Evolutionary conservation across 53 echinoderm and acorn worm genomes (phyloP).

Genomic region (Hippasteria phrygiana): DNA sequence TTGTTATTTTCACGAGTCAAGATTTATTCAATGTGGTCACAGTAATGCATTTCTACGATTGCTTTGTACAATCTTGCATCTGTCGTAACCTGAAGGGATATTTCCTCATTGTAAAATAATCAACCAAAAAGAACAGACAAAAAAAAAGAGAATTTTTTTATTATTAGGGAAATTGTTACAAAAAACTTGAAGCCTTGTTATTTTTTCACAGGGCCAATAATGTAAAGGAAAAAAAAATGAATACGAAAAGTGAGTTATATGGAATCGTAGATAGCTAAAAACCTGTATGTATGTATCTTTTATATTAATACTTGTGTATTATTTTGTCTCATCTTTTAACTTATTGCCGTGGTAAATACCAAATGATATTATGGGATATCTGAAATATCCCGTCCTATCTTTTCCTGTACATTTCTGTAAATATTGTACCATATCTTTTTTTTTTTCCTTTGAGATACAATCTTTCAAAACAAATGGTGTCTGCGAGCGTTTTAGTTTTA

Average conservation of each 20-base stretch:
- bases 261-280: constrained; percentile 40
- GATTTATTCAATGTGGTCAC: neutral
- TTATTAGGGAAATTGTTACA: constrained; percentile 24
- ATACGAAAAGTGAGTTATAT: constrained; percentile 23
- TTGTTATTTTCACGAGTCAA: too few relatives aligned
- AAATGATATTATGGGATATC: constrained; percentile 16
- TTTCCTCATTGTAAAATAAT: neutral
- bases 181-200: constrained; percentile 47
- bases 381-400: constrained; percentile 18
- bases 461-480: constrained; percentile 64
- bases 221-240: constrained; percentile 22
- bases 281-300: constrained; percentile 65
- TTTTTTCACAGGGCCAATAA: constrained; percentile 56
- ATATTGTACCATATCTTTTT: constrained; percentile 53
- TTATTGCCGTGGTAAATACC: constrained; percentile 58
- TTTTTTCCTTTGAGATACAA: constrained; percentile 38
- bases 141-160: constrained; percentile 41
- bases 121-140: constrained; percentile 5
- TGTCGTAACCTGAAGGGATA: neutral
- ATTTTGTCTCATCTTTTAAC: constrained; percentile 62
- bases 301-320: constrained; percentile 53
- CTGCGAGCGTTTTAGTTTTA: constrained; percentile 48
- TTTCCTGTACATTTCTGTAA: constrained; percentile 55
- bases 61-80: constrained; percentile 5
- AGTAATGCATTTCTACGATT: neutral